Conservation (phyloP, 2,797 vertebrate genomes). For the Steatocranus sp. region DNA sequence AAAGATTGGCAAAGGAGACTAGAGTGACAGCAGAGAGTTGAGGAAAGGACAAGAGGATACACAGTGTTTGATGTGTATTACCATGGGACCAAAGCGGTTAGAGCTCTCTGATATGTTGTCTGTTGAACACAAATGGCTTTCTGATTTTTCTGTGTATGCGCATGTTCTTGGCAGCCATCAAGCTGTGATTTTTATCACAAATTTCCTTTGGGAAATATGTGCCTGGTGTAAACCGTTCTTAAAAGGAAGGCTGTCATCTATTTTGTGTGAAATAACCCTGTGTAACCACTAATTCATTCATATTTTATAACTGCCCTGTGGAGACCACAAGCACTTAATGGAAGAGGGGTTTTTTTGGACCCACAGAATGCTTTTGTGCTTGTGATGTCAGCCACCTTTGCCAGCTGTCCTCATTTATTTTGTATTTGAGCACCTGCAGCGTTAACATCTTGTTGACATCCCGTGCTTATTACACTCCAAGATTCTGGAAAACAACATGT, state of each 20-base stretch:
- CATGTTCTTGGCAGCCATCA: constrained; percentile 30
- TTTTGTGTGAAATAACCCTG: constrained; percentile 19
- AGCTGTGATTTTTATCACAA: constrained; percentile 27
- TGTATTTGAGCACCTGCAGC: constrained; percentile 18
- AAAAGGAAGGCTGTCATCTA: constrained; percentile 10
- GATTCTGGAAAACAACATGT: not conserved
- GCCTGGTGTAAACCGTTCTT: constrained; percentile 15
- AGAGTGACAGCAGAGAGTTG: not conserved
- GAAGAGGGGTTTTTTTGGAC: constrained; percentile 1
- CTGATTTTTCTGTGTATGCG: constrained; percentile 5
- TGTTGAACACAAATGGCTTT: constrained; percentile 51
- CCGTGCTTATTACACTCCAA: not conserved
- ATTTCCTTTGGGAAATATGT: constrained; percentile 29
- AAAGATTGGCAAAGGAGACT: not conserved
- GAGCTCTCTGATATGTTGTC: constrained; percentile 35
- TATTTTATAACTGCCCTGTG: constrained; percentile 35
- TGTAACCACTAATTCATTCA: constrained; percentile 34
- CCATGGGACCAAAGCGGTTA: constrained; percentile 19
- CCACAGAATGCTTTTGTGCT: constrained; percentile 8
- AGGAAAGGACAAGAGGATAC: not conserved
- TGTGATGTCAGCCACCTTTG: constrained; percentile 25
- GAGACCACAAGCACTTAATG: constrained; percentile 20
- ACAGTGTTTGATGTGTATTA: constrained; percentile 27
- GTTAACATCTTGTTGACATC: not conserved
- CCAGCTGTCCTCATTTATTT: constrained; percentile 16